Base-by-base conservation (phyloP, 1,140 invertebrate genomes). In the Lineus longissimus region DNA sequence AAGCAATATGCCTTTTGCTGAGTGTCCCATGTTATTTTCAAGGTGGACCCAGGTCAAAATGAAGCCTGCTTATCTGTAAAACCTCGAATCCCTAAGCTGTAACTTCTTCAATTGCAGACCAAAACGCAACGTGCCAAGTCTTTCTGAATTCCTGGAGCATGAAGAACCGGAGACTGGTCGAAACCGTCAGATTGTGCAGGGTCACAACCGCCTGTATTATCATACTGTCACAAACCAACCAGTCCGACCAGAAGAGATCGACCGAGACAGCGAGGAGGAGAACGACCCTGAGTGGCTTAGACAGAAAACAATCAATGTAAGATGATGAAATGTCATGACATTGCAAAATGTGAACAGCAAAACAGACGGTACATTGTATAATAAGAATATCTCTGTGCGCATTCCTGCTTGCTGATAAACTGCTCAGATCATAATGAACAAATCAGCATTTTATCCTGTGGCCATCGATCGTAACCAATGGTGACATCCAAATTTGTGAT, bases 251-350 rank as follows among this genome's bases (percentile, higher is more conserved):
- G 93, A 95, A 80, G 94, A 97, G 81, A 87, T 97, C 77, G 93
- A 96, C 74, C 86, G 90, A 19, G 94, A 97, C 82, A 95, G 92
- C 0, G 94, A 97, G 77, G 93, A 90, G 60, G 94, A 97, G 82
- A 93, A 91, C 40, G 94, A 96, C 83, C 94, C 94, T 0, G 86
- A 92, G 67, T 98, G 95, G 95, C 83, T 97, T 36, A 88, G 91
- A 75, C 90, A 91, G 62, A 97, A 97, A 80, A 97, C 94, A 9
- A 74, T 81, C 57, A 72, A 79, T 67, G 81, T 83, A 70, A 74
- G 76, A 59, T 45, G 59, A 17, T 30, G n/a, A n/a, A n/a, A n/a
- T n/a, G n/a, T n/a, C n/a, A n/a, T n/a, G n/a, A n/a, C n/a, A n/a
- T n/a, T n/a, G n/a, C n/a, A n/a, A n/a, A n/a, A n/a, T n/a, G n/a